A percentile compares a stretch with the other conserved stretches of the same genome.
Conservation (phyloP, 2,888 invertebrate species). For the Craniophora ligustri region DNA sequence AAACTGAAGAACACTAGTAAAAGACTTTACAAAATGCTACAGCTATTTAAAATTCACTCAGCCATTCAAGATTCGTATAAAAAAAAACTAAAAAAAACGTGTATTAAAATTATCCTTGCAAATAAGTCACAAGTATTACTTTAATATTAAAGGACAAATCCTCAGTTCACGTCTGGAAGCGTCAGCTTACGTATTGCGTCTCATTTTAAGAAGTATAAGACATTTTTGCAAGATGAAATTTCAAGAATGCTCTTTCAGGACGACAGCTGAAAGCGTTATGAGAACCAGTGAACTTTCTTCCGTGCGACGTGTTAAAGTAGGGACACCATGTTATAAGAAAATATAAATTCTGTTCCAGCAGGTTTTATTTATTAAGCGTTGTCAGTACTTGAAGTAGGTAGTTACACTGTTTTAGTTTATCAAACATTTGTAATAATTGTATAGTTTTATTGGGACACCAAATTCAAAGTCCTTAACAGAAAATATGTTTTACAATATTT, state of each 20-base stretch:
- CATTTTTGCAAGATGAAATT: slow-evolving; percentile 58
- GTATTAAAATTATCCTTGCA: slow-evolving; percentile 12
- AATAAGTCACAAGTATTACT: slow-evolving; percentile 17
- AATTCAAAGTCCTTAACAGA: no score
- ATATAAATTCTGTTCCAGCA: not conserved
- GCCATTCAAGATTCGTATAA: no score
- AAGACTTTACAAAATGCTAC: no score
- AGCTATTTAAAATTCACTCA: no score
- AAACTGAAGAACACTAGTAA: no score
- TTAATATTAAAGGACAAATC: slow-evolving; percentile 43
- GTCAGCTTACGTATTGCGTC: slow-evolving; percentile 32
- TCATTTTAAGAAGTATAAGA: slow-evolving; percentile 45
- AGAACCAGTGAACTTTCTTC: slow-evolving; percentile 62
- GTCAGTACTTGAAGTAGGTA: no score
- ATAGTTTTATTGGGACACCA: no score
- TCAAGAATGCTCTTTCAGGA: slow-evolving; percentile 58
- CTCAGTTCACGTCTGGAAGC: slow-evolving; percentile 33
- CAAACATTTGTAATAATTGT: no score
- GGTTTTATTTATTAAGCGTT: no score
- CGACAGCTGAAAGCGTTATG: slow-evolving; percentile 61
- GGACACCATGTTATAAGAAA: slow-evolving; percentile 28
- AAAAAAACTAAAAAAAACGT: not conserved
- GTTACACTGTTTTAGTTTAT: no score
- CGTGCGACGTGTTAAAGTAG: slow-evolving; percentile 53
- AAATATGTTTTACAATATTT: no score